These are phyloP conservation scores for Pseudochirops corinnae DNA, from an alignment of 2,797 vertebrate species.

Conservation along the genomic window DNA sequence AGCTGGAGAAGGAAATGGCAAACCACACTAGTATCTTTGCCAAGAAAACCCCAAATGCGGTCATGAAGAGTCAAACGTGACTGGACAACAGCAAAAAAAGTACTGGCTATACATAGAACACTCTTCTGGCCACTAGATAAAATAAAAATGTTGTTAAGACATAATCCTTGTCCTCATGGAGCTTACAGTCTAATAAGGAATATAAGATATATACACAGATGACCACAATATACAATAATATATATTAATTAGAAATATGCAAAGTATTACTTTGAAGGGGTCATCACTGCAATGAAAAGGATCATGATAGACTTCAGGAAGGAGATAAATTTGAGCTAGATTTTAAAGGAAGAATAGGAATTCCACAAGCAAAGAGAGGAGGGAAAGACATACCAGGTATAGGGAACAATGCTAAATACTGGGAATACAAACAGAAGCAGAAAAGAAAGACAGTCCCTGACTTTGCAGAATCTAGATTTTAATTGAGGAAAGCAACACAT, in stretches of 20 bases:
- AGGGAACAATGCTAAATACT: background rate
- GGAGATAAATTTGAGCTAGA: background rate
- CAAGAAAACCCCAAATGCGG: background rate
- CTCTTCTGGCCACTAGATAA: background rate
- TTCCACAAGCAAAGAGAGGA: background rate
- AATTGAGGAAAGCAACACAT: background rate
- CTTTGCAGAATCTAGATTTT: background rate
- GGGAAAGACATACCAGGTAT: background rate
- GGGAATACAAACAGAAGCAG: background rate
- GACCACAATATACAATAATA: background rate
- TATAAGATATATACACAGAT: background rate
- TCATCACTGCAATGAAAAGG: background rate
- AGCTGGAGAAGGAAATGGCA: background rate
- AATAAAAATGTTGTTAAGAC: background rate
- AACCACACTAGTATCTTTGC: background rate
- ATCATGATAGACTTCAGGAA: background rate
- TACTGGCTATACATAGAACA: background rate
- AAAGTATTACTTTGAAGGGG: background rate
- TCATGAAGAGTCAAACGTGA: background rate
- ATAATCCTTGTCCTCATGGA: background rate
- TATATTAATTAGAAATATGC: background rate
- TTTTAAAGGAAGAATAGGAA: background rate
- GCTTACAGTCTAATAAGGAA: background rate
- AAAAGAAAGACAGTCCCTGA: background rate
- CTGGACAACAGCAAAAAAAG: background rate